Evolutionary conservation across 2,113 vertebrate species (phyloP), one percentile per base, ranked within the genome.

Genomic region (Alligator sinensis): DNA sequence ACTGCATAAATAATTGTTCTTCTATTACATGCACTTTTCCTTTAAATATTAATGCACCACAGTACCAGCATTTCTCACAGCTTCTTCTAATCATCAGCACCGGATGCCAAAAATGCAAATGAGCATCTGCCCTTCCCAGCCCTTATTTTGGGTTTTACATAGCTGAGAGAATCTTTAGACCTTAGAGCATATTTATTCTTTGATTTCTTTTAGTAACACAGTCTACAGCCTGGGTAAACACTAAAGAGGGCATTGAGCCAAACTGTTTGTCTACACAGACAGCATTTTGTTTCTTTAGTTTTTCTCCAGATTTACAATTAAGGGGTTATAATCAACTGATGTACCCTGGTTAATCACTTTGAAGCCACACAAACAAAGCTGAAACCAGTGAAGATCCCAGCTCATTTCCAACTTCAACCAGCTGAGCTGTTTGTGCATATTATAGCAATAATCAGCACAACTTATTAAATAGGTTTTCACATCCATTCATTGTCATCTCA

Each of bases 161-260:
- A 93, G 68, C 60, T 95, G 95, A 89, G 93, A 97, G 90, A 92
- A 95, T 93, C 94, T 97, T 97, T 97, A 96, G 96, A 97, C 91
- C 92, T 96, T 90, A 82, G 54, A 95, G 95, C 90, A 91, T 89
- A 96, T 97, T 97, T 97, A 94, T 91, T 94, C 95, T 92, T n/a
- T 90, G 87, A 90, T 96, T 95, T 96, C 88, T 95, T 96, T 88
- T 90, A 38, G 85, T 95, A 88, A 96, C 80, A 96, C 91, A 95
- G 91, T 84, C 92, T 90, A 87, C 92, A 87, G 92, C 89, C 92
- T 93, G 95, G 64, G 30, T 94, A 96, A 97, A 96, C 88, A 94
- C 54, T 86, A 84, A 92, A 70, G 62, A 93, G 82, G 82, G 89
- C 90, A 95, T 10, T 3, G 19, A 94, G 80, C 95, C 91, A 97